These are phyloP conservation scores for Pristionchus entomophagus DNA, from an alignment of 2,888 invertebrate species.

Conservation along the genomic window DNA sequence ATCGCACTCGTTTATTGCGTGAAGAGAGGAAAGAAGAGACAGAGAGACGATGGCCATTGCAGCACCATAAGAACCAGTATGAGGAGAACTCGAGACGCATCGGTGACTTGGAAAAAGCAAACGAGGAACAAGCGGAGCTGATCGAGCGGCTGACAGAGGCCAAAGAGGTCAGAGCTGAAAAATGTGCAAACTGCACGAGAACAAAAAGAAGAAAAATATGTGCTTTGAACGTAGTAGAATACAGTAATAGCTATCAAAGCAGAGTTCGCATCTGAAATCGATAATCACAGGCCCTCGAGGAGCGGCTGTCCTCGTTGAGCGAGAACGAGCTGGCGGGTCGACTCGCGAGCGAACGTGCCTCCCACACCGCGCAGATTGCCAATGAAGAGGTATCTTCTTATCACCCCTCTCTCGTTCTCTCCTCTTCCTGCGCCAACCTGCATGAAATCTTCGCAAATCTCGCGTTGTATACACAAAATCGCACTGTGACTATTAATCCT, in stretches of 20 bases:
- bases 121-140: not conserved
- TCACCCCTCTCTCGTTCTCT: not conserved
- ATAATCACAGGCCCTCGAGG: conserved; percentile 2
- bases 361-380: conserved; percentile 48
- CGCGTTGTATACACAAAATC: too few relatives aligned
- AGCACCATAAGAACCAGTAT: conserved; percentile 48
- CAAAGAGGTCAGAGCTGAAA: conserved; percentile 44
- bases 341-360: conserved; percentile 51
- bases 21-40: not conserved
- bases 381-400: conserved; percentile 45
- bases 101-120: conserved; percentile 27
- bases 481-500: not conserved
- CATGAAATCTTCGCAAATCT: too few relatives aligned
- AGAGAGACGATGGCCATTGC: not conserved
- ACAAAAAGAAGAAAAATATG: not conserved
- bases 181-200: not conserved
- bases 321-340: conserved; percentile 48
- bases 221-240: not conserved
- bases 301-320: not conserved
- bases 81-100: conserved; percentile 36
- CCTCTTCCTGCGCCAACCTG: too few relatives aligned
- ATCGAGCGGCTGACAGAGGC: not conserved
- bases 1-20: conserved; percentile 39
- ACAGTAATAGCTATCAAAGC: not conserved
- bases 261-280: too few relatives aligned